Percentiles rank a stretch among this genome's conserved stretches.
These are phyloP conservation scores for Nyctibius grandis DNA, from an alignment of 2,797 vertebrate genomes.

Conservation along the genomic window DNA sequence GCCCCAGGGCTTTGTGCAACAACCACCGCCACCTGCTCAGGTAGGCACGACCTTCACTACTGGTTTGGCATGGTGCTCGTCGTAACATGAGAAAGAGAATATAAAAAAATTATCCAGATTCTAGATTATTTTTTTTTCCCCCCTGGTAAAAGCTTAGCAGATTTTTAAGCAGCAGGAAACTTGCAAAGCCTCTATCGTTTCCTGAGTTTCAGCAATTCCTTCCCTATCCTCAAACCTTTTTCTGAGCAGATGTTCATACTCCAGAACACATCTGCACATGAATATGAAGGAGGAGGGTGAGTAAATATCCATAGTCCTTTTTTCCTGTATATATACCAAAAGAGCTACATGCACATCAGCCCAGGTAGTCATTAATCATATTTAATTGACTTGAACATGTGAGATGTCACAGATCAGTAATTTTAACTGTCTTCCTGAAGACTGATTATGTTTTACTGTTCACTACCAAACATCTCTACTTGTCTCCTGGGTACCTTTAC, in stretches of 20 bases:
- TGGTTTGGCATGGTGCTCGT: rapidly evolving
- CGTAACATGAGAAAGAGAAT: rapidly evolving
- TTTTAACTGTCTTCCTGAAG: conserved; percentile 76
- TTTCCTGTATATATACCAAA: neutral
- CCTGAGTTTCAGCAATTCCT: neutral
- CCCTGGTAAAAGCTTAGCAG: neutral
- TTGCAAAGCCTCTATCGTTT: neutral
- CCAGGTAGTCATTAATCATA: conserved; percentile 74
- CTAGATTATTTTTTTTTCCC: neutral
- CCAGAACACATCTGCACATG: neutral
- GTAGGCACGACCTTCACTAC: conserved; percentile 27
- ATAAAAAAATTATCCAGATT: neutral
- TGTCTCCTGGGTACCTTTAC: conserved; percentile 65
- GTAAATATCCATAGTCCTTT: neutral
- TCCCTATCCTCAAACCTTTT: neutral
- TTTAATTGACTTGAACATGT: conserved; percentile 80
- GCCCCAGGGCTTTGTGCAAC: conserved; percentile 77
- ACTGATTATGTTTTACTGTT: conserved; percentile 71
- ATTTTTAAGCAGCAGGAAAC: neutral
- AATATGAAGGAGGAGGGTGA: conserved; percentile 34
- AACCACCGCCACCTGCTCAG: conserved; percentile 81
- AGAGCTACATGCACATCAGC: conserved; percentile 4
- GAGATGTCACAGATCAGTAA: conserved; percentile 74
- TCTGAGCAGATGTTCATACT: neutral
- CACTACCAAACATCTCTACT: conserved; percentile 59